Percentiles rank a stretch among this genome's conserved stretches.
phyloP scores from a whole-genome alignment of 2,797 vertebrate species.

The Acanthornis magna region DNA sequence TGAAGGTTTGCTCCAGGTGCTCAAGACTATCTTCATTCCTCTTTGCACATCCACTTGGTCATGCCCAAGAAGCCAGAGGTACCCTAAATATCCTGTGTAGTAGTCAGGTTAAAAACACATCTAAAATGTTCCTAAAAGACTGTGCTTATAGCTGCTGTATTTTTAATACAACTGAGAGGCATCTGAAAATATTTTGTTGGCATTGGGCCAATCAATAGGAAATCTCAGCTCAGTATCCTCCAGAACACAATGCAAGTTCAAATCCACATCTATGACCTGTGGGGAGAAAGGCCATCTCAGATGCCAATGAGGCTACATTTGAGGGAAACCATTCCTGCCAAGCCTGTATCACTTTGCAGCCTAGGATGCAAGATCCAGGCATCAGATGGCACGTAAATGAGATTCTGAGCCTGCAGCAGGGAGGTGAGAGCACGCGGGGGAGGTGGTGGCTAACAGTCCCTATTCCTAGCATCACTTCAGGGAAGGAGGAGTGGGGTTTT shows the following conservation, averaged over 20 bases:
- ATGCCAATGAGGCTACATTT: not conserved
- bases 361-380: not conserved
- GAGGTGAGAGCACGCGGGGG: not conserved
- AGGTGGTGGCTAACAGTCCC: constrained; percentile 51
- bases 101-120: not conserved
- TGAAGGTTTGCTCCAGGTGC: not conserved
- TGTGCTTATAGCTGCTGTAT: not conserved
- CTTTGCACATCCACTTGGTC: not conserved
- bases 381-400: constrained; percentile 15
- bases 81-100: not conserved
- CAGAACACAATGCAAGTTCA: not conserved
- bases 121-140: not conserved
- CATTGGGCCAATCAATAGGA: not conserved
- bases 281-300: not conserved
- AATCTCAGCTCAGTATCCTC: not conserved
- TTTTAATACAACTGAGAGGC: not conserved
- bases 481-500: not conserved
- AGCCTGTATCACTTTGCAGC: not conserved
- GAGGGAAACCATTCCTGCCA: not conserved
- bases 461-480: constrained; percentile 7
- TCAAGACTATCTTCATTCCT: not conserved
- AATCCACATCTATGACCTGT: not conserved
- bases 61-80: not conserved
- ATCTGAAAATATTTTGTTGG: not conserved
- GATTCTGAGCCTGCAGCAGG: not conserved